Evolutionary conservation across 2,797 vertebrate species (phyloP), one percentile per base, ranked within the genome.

Genomic region (Peromyscus eremicus): DNA sequence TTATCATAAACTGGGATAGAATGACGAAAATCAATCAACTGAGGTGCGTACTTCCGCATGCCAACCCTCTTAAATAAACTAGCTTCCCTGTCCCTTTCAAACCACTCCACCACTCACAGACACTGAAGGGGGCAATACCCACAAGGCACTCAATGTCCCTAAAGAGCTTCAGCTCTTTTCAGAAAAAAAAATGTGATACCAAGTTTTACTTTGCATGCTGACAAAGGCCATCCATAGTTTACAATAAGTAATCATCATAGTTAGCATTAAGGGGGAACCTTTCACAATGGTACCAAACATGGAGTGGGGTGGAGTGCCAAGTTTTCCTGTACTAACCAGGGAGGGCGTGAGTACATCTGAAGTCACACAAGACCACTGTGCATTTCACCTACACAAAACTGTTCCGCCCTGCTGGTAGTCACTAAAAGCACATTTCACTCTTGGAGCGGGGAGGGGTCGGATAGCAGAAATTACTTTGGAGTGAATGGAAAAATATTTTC

Each of bases 401-500:
- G 13, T 55, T 90, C 55, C 16, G 52, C 37, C 81, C 5, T 60
- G 29, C 76, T 76, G 52, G 19, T 57, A 57, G 91, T 68, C 62
- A 70, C 49, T 93, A 46, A 43, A 86, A 75, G 71, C 79, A 7
- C 11, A 79, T 25, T 49, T 85, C 71, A n/a, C 27, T 34, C 91
- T 40, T 55, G 55, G 60, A 16, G 40, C 1, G 6, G 16, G 43
- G 12, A 9, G 6, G 25, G 17, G 16, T 55, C 66, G 10, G 9
- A 40, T 34, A 25, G 25, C 10, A 95, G 73, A 95, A 8, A 62
- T 75, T 91, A 87, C 19, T 89, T 94, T 32, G 21, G 16, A 95
- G 70, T 68, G 52, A 93, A 96, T 80, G 66, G 25, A 70, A 84
- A 92, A 89, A 29, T 55, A 46, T 73, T 71, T 93, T 95, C 32